Base-by-base conservation (phyloP, 2,113 vertebrate genomes). In the Laticauda laticaudata region DNA sequence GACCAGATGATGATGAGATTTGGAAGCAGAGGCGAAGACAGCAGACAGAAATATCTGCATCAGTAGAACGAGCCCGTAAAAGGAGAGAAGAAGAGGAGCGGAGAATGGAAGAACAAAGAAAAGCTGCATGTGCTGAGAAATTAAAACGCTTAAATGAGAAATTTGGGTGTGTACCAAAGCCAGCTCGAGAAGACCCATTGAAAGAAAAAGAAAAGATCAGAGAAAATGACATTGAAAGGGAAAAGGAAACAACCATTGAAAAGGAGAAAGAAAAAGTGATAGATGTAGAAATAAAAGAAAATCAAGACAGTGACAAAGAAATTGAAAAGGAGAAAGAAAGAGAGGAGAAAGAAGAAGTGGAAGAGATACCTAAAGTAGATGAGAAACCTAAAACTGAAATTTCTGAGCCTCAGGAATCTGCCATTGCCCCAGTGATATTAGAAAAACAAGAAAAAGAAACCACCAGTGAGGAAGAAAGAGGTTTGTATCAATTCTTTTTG, bases 71-170 rank as follows among this genome's bases (percentile, higher is more conserved):
- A 51, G 99, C 99, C 2, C 98, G 99, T 20, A 98, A 98, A 85
- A 97, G 99, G 15, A 98, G 99, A 55, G 99, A 99, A 61, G 99
- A 99, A 56, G 99, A 99, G 21, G 99, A 99, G 91, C 97, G 98
- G n/a, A 97, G 98, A 45, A 99, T 99, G 99, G 99, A 99, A 89
- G 99, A 99, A 86, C 99, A 99, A 91, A 97, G 99, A 56, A 99
- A 99, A 92, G 99, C 99, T 11, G 99, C 99, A 0, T 99, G 99
- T 95, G 99, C 99, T 2, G 99, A 99, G 95, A 99, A 99, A 95
- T 97, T 99, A 0, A 99, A 99, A 95, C 98, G 98, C 43, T 97
- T 99, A 92, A 98, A 99, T 69, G 99, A 99, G 95, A 99, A 99
- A 96, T 98, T 99, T n/a, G 98, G 98, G 91, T 97, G 97, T 0